phyloP scores from a whole-genome alignment of 2,113 vertebrate species.

The Marmota flaviventris region DNA sequence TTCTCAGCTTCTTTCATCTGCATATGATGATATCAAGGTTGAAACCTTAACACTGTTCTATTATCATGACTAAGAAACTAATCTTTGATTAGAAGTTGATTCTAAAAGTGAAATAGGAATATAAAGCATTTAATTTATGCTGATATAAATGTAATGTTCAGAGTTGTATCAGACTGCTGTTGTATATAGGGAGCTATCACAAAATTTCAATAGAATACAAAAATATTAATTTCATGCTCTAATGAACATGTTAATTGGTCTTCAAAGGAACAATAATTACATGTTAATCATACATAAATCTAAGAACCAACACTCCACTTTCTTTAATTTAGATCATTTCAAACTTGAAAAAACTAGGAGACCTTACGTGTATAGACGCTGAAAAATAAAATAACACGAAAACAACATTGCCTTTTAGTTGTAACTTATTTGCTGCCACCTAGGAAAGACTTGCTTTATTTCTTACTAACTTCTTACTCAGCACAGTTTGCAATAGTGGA shows the following conservation, averaged over 20 bases:
- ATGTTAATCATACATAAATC: no score
- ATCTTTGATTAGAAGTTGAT: background rate
- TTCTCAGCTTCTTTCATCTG: background rate
- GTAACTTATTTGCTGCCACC: no score
- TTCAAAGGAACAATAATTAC: background rate
- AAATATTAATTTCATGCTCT: background rate
- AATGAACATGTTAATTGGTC: background rate
- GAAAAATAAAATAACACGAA: background rate
- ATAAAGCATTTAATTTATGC: background rate
- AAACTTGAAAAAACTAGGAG: background rate
- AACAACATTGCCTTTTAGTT: background rate
- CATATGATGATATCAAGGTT: background rate
- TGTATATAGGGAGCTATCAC: background rate
- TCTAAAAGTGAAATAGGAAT: background rate
- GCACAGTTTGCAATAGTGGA: background rate
- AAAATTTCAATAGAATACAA: background rate
- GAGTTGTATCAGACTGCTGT: background rate
- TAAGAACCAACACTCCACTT: background rate
- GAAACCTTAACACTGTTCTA: background rate
- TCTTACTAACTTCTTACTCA: background rate
- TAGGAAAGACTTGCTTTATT: background rate
- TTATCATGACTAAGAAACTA: background rate
- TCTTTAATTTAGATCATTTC: background rate
- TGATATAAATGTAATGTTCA: background rate
- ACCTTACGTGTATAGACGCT: background rate